Evolutionary conservation across 2,113 vertebrate species (phyloP).

Genomic region (Oryzias woworae): DNA sequence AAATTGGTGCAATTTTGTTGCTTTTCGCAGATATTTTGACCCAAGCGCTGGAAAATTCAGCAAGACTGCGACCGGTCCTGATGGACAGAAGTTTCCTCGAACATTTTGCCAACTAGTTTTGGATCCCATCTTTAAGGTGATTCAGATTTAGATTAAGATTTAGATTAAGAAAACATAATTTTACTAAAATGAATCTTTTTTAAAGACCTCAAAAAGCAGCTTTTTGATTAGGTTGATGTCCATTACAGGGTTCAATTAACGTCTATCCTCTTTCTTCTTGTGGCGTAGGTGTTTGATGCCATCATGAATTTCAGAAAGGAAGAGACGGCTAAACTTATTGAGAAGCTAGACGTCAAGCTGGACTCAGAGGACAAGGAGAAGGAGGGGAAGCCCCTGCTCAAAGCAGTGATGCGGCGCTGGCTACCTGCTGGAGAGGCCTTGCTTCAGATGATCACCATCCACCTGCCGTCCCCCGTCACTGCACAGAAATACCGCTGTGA

Average conservation of each 20-base stretch:
- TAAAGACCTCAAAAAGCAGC: background rate
- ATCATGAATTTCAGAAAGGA: conserved; percentile 96
- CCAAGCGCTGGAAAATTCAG: conserved; percentile 89
- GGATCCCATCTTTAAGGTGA: conserved; percentile 96
- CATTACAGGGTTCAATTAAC: background rate
- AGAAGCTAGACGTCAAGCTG: conserved; percentile 91
- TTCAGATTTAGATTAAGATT: no score
- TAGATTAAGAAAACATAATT: no score
- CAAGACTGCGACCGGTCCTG: conserved; percentile 81
- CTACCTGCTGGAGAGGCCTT: conserved; percentile 92
- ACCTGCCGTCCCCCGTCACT: conserved; percentile 93
- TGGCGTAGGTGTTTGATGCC: conserved; percentile 86
- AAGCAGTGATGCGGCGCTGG: conserved; percentile 97
- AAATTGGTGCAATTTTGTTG: conserved; percentile 4
- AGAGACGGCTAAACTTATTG: conserved; percentile 87
- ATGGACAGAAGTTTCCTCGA: conserved; percentile 89
- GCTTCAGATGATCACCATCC: conserved; percentile 98
- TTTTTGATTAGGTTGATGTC: no score
- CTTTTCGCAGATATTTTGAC: conserved; percentile 85
- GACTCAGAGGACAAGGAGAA: conserved; percentile 91
- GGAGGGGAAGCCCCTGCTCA: conserved; percentile 90
- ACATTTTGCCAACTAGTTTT: conserved; percentile 93
- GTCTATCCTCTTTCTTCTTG: background rate
- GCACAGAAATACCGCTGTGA: conserved; percentile 96
- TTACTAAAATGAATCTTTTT: no score